phyloP scores from a whole-genome alignment of 2,888 invertebrate genomes.

The Tanypteryx hageni region DNA sequence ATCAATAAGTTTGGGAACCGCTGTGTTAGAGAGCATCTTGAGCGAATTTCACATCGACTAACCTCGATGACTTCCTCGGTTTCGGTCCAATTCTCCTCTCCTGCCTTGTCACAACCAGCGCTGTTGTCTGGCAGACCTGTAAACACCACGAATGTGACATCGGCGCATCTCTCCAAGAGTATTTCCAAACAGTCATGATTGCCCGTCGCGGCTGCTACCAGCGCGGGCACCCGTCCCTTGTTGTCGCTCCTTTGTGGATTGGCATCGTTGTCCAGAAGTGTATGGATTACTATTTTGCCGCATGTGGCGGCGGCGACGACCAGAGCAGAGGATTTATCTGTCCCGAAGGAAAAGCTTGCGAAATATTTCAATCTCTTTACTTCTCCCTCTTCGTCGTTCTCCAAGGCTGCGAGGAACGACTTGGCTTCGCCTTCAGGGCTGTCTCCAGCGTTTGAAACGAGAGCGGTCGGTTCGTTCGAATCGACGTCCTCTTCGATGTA shows the following conservation, averaged over 20 bases:
- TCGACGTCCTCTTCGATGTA: no score
- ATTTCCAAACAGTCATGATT: conserved; percentile 77
- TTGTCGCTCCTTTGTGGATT: background rate
- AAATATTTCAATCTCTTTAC: background rate
- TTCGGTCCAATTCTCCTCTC: no score
- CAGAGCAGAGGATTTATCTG: background rate
- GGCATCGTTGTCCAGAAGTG: background rate
- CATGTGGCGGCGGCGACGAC: conserved; percentile 1
- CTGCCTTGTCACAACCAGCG: no score
- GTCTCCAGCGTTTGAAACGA: no score
- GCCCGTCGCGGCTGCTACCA: conserved; percentile 29
- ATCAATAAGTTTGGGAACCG: no score
- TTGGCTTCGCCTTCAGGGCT: background rate
- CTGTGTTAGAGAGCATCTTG: no score
- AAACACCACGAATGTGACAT: no score
- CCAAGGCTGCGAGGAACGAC: background rate
- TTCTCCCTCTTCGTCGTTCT: background rate
- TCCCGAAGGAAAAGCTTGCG: background rate
- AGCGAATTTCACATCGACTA: no score
- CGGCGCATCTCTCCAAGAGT: background rate
- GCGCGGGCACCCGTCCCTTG: background rate
- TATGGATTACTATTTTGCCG: background rate
- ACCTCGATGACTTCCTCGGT: no score
- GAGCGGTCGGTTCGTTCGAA: no score
- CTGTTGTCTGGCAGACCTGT: no score